Base-by-base conservation (phyloP, 1,140 invertebrate genomes). In the Caerostris extrusa region DNA sequence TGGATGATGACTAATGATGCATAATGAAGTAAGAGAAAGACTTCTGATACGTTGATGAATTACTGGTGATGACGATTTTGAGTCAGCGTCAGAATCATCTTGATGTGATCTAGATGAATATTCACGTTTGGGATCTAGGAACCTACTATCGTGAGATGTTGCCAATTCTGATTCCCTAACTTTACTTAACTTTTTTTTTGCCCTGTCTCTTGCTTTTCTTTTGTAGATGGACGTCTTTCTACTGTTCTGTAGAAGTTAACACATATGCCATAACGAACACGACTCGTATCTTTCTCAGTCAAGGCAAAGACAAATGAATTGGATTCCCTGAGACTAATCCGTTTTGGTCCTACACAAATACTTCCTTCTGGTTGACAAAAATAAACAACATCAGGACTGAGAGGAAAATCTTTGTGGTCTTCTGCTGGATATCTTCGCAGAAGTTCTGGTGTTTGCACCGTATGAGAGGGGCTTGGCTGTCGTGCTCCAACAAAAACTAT, bases 321-420 rank as follows among this genome's bases (percentile, higher is more conserved):
- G 56, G 98, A 98, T 96, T 99, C 98, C 90, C 98, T 96, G 53
- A 98, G 96, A 81, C 98, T 98, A 81, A 98, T 98, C 94, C 98
- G 97, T 95, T 98, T 97, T 4, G 98, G 98, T 55, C 98, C 98
- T 81, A 98, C 98, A 95, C 97, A 98, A 91, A 98, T 97, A 95
- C 99, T 99, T 85, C 99, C 99, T 96, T 99, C 99, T 0, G 99
- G 99, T 96, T 99, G 99, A 96, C 99, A 99, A 96, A 99, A 99
- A 95, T 99, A 99, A 7, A 99, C 99, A 97, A 99, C 99, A 96
- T 99, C 99, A 95, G 99, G 96, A 2, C 99, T 99, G 94, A 99
- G 96, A 1, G 98, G 98, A 96, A 99, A 99, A 96, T 99, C 99
- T 95, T 96, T 96, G 96, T 99, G 99, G 96, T 99, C 99, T 94